Conservation (phyloP, 1,140 invertebrate species). For the Cherax quadricarinatus region DNA sequence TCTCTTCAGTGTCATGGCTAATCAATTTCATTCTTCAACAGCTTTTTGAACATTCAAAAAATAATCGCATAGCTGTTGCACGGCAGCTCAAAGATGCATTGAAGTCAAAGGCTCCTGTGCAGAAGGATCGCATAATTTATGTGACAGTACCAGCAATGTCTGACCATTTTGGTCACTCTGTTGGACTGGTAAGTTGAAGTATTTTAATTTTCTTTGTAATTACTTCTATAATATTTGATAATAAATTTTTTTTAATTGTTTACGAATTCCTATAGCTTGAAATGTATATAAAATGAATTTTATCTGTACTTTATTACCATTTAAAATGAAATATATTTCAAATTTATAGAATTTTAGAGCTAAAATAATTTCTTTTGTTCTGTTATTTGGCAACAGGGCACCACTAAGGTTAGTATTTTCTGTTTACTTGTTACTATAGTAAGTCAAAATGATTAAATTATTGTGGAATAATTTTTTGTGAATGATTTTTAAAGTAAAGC, state of each 20-base stretch:
- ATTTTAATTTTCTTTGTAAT: not conserved
- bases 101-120: constrained; percentile 66
- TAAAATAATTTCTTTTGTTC: not conserved
- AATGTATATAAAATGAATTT: too few relatives aligned
- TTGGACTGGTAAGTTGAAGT: constrained; percentile 63
- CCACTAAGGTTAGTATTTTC: constrained; percentile 40
- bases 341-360: not conserved
- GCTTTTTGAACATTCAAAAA: constrained; percentile 72
- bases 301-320: too few relatives aligned
- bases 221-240: not conserved
- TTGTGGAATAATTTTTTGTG: too few relatives aligned
- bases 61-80: constrained; percentile 72
- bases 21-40: constrained; percentile 15
- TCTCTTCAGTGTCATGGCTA: too few relatives aligned
- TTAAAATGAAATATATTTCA: too few relatives aligned
- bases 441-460: too few relatives aligned
- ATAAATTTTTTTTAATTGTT: too few relatives aligned
- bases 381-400: constrained; percentile 23
- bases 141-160: constrained; percentile 72
- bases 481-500: too few relatives aligned
- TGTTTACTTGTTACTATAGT: not conserved
- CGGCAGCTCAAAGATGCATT: constrained; percentile 71
- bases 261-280: too few relatives aligned
- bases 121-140: constrained; percentile 73
- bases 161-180: constrained; percentile 73